Conservation (phyloP, 2,113 vertebrate species). For the Hippopotamus amphibius region DNA sequence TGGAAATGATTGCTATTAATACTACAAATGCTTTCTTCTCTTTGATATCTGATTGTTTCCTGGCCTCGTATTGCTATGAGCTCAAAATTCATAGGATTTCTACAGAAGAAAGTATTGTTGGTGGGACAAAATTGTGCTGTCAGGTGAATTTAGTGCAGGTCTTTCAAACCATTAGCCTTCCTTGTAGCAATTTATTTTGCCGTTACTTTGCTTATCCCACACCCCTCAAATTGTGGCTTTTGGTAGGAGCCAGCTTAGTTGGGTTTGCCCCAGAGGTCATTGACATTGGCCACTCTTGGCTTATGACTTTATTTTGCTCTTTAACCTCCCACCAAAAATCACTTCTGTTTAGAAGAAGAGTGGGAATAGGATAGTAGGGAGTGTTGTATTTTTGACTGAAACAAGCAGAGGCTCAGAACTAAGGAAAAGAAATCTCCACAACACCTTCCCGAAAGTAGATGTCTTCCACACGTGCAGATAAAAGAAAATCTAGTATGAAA, state of each 20-base stretch:
- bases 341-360: not conserved
- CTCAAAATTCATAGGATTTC: not conserved
- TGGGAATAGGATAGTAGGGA: not conserved
- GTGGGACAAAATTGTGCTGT: not conserved
- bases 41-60: not conserved
- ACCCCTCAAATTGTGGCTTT: not conserved
- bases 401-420: not conserved
- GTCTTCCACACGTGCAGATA: not conserved
- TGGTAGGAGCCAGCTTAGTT: not conserved
- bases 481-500: not conserved
- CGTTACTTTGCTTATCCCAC: not conserved
- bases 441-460: not conserved
- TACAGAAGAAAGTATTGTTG: not conserved
- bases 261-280: slow-evolving; percentile 36
- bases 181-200: not conserved
- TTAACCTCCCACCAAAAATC: not conserved
- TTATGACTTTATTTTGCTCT: slow-evolving; percentile 28
- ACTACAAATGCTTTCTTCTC: not conserved
- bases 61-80: not conserved
- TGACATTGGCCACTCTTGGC: not conserved
- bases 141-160: not conserved
- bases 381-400: not conserved
- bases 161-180: not conserved
- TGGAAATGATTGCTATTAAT: slow-evolving; percentile 20
- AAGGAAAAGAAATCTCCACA: not conserved